phyloP scores from a whole-genome alignment of 1,140 invertebrate genomes.

The Cataglyphis hispanica region DNA sequence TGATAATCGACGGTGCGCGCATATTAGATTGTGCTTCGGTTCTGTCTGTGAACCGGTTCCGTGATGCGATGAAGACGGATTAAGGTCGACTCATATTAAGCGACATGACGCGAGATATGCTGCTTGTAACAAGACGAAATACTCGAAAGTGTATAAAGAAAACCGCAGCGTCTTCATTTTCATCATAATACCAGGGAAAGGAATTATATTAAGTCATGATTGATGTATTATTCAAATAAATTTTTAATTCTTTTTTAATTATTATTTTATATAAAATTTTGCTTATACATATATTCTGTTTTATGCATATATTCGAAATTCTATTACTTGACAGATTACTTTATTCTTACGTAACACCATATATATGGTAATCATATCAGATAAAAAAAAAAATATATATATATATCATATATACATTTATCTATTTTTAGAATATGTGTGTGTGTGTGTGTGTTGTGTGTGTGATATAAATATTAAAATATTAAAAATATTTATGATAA shows the following conservation, averaged over 20 bases:
- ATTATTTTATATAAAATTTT: not conserved
- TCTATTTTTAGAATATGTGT: too few relatives aligned
- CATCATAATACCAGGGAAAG: not conserved
- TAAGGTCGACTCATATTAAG: conserved; percentile 55
- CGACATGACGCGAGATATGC: conserved; percentile 27
- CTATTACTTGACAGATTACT: too few relatives aligned
- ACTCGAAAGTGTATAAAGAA: not conserved
- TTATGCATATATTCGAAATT: too few relatives aligned
- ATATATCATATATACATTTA: too few relatives aligned
- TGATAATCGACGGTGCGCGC: conserved; percentile 73
- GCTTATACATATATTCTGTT: too few relatives aligned
- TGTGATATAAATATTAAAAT: too few relatives aligned
- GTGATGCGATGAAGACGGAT: conserved; percentile 49
- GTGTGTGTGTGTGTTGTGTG: too few relatives aligned
- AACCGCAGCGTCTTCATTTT: not conserved
- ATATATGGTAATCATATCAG: too few relatives aligned
- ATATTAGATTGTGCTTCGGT: conserved; percentile 64
- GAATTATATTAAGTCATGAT: not conserved
- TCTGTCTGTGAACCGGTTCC: conserved; percentile 74
- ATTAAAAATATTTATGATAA: too few relatives aligned
- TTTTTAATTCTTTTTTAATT: not conserved
- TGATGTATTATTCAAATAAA: not conserved
- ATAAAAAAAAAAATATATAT: too few relatives aligned
- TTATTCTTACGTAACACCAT: too few relatives aligned
- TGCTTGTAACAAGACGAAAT: not conserved